These are phyloP conservation scores for Atta colombica DNA, from an alignment of 1,140 invertebrate genomes.

Conservation along the genomic window DNA sequence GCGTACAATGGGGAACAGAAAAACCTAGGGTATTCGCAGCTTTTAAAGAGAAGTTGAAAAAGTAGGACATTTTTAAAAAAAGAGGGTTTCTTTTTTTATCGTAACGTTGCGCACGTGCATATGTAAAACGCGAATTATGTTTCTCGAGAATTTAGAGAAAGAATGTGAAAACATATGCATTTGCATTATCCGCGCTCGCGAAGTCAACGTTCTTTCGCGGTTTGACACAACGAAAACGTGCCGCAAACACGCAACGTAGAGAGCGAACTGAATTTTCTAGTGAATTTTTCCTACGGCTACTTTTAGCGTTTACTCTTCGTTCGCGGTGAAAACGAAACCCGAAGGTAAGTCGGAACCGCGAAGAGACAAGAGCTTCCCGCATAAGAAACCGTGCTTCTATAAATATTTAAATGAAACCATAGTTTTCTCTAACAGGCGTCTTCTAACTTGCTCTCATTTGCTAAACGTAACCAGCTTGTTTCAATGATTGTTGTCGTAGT, in stretches of 20 bases:
- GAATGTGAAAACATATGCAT: not conserved
- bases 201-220: conserved; percentile 33
- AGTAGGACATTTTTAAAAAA: not conserved
- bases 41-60: not conserved
- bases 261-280: conserved; percentile 47
- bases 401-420: conserved; percentile 60
- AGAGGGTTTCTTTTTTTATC: not conserved
- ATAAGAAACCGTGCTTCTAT: conserved; percentile 39
- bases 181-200: not conserved
- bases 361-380: conserved; percentile 35
- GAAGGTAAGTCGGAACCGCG: conserved; percentile 35
- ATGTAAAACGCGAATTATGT: not conserved
- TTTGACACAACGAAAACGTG: conserved; percentile 23
- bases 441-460: conserved; percentile 57
- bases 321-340: conserved; percentile 44
- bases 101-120: not conserved
- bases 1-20: not conserved
- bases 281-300: conserved; percentile 51
- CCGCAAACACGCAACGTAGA: not conserved
- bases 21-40: not conserved
- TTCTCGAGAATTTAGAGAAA: not conserved
- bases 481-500: conserved; percentile 10
- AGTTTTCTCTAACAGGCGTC: conserved; percentile 56
- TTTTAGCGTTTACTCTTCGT: conserved; percentile 58
- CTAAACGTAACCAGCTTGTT: conserved; percentile 40